A percentile compares a stretch with the other conserved stretches of the same genome.
These are phyloP conservation scores for Diadophis punctatus DNA, from an alignment of 2,113 vertebrate species.

Conservation along the genomic window DNA sequence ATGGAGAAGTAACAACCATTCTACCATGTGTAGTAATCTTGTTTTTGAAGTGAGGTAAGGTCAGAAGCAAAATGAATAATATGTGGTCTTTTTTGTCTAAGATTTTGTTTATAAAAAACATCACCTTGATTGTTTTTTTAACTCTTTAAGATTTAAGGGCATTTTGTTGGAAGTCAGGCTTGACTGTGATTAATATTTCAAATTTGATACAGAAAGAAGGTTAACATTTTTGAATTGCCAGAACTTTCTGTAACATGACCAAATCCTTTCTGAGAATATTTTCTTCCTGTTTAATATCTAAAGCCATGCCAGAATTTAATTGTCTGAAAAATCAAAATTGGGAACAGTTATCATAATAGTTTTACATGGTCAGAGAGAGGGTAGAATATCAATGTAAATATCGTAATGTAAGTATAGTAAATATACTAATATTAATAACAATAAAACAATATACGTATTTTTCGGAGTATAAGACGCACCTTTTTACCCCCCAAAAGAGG, in stretches of 20 bases:
- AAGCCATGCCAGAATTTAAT: constrained; percentile 3
- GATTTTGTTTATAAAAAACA: constrained; percentile 16
- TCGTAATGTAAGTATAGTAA: not conserved
- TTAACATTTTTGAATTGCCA: constrained; percentile 11
- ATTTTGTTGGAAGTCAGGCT: constrained; percentile 25
- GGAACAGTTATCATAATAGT: not conserved
- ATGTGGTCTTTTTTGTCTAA: not conserved
- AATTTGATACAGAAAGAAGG: constrained; percentile 43
- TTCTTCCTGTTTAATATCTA: not conserved
- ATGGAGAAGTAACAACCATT: not conserved
- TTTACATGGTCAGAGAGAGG: not conserved
- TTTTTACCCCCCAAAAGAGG: no score
- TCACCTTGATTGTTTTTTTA: not conserved
- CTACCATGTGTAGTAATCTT: not conserved
- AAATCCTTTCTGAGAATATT: constrained; percentile 54
- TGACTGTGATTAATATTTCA: constrained; percentile 49
- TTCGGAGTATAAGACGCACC: no score
- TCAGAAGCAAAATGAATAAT: not conserved
- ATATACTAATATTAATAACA: not conserved
- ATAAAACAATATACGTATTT: not conserved
- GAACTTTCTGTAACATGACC: constrained; percentile 48
- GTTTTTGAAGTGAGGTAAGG: not conserved
- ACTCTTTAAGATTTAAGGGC: constrained; percentile 13
- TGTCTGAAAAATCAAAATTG: not conserved
- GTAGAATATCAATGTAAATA: not conserved